phyloP scores from a whole-genome alignment of 2,113 vertebrate species.

The Plestiodon gilberti region DNA sequence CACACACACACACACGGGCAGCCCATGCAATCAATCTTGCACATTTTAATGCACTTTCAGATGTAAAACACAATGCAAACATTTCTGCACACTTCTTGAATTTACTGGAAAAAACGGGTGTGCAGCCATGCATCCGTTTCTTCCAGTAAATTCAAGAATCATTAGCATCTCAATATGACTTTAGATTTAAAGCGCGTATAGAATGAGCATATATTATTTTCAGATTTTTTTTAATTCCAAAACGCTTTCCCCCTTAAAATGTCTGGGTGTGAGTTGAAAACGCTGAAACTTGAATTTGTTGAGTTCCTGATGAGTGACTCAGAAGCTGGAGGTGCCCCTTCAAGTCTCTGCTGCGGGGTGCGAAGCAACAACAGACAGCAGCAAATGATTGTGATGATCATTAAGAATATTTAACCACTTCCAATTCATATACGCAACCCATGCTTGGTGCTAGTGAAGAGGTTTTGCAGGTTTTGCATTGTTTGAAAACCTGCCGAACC shows the following conservation, averaged over 20 bases:
- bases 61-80: background rate
- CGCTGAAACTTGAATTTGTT: no score
- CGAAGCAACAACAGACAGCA: no score
- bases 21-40: no score
- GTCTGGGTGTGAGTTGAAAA: no score
- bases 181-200: background rate
- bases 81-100: background rate
- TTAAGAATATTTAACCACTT: background rate
- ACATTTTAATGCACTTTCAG: background rate
- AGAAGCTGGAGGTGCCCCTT: no score
- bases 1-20: no score
- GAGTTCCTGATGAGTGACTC: no score
- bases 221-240: background rate
- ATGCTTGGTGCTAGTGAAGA: background rate
- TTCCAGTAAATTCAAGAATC: background rate
- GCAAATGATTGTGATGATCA: no score
- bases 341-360: no score
- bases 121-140: background rate
- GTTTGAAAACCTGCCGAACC: background rate
- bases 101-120: no score
- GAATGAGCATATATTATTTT: background rate
- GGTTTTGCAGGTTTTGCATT: no score
- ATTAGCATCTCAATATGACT: no score
- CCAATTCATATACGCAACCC: background rate
- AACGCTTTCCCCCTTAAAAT: background rate